These are phyloP conservation scores for Drosophila helvetica DNA, from an alignment of 2,888 invertebrate genomes.

Conservation along the genomic window DNA sequence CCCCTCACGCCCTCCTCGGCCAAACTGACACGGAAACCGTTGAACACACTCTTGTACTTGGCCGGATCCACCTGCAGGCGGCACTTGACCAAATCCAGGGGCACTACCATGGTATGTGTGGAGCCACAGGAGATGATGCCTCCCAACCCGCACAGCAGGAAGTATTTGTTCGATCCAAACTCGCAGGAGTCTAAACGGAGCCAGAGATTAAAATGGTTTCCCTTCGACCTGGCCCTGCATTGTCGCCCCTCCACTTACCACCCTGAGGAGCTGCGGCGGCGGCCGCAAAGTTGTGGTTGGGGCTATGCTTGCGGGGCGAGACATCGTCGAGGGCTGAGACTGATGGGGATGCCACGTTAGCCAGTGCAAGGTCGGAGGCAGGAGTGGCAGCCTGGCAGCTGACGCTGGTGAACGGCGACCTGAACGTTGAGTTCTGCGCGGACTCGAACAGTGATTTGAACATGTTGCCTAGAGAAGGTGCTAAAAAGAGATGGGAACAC, in stretches of 20 bases:
- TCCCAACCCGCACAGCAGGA: conserved; percentile 95
- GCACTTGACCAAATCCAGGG: conserved; percentile 97
- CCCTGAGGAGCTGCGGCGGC: conserved; percentile 77
- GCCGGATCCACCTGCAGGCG: conserved; percentile 95
- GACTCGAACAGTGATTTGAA: conserved; percentile 87
- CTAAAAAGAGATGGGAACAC: conserved; percentile 12
- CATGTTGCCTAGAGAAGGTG: conserved; percentile 67
- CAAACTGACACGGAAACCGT: conserved; percentile 90
- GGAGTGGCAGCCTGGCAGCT: conserved; percentile 85
- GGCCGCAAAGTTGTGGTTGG: conserved; percentile 81
- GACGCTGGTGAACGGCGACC: conserved; percentile 86
- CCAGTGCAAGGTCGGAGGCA: conserved; percentile 30
- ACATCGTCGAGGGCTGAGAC: conserved; percentile 45
- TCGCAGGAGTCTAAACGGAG: conserved; percentile 90
- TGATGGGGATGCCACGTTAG: conserved; percentile 33
- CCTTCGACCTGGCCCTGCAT: background rate
- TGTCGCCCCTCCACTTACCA: conserved; percentile 64
- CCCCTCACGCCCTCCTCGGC: conserved; percentile 94
- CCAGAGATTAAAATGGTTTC: background rate
- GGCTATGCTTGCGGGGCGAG: conserved; percentile 63
- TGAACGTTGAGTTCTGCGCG: conserved; percentile 87
- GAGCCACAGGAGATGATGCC: conserved; percentile 88
- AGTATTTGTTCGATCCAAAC: conserved; percentile 96
- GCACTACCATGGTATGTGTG: conserved; percentile 89
- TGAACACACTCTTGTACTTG: conserved; percentile 92